These are phyloP conservation scores for Drosophila maculinotata DNA, from an alignment of 2,888 invertebrate species.

Conservation along the genomic window DNA sequence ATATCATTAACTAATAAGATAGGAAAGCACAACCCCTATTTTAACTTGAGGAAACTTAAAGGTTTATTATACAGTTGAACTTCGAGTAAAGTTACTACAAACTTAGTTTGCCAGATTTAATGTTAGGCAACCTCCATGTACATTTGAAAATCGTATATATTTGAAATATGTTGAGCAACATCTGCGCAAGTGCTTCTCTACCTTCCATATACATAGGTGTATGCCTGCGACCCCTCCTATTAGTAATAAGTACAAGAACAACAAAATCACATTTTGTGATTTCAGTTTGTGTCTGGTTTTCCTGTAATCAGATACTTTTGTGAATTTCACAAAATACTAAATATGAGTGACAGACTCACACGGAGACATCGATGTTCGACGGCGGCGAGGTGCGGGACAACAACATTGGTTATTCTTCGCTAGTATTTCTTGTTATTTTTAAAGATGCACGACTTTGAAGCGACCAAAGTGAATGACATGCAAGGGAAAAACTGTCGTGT, in stretches of 20 bases:
- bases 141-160: slow-evolving; percentile 12
- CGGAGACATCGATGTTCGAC: slow-evolving; percentile 29
- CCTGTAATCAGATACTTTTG: slow-evolving; percentile 82
- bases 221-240: slow-evolving; percentile 51
- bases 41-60: too few species aligned
- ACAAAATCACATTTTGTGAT: slow-evolving; percentile 76
- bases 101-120: neutral
- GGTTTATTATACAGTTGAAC: too few species aligned
- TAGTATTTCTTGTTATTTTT: slow-evolving; percentile 73
- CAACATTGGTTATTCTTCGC: slow-evolving; percentile 65
- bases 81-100: too few species aligned
- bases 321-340: slow-evolving; percentile 78
- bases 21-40: too few species aligned
- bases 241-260: slow-evolving; percentile 38
- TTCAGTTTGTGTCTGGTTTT: slow-evolving; percentile 79
- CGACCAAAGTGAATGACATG: slow-evolving; percentile 72
- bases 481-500: slow-evolving; percentile 65
- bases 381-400: slow-evolving; percentile 8
- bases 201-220: slow-evolving; percentile 31
- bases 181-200: slow-evolving; percentile 47
- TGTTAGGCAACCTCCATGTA: neutral
- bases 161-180: slow-evolving; percentile 51
- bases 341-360: slow-evolving; percentile 77
- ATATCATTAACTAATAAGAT: slow-evolving; percentile 23
- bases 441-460: slow-evolving; percentile 71